phyloP scores from a whole-genome alignment of 2,797 vertebrate species.

The Pangasius larnaudii region DNA sequence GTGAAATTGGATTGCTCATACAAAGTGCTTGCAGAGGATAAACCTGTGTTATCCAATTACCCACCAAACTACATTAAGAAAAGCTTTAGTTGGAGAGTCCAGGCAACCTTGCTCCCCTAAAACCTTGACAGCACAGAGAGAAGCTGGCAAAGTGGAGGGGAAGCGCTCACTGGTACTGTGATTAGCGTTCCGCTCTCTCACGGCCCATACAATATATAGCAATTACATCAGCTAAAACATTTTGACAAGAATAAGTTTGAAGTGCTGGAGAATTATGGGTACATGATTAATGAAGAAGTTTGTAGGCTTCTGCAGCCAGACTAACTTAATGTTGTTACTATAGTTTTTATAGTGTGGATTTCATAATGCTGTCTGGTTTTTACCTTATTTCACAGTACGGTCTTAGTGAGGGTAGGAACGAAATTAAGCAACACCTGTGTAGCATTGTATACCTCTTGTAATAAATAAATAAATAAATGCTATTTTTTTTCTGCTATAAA shows the following conservation, averaged over 20 bases:
- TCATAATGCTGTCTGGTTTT: slow-evolving; percentile 6
- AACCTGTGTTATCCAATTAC: slow-evolving; percentile 87
- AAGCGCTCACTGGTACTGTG: slow-evolving; percentile 28
- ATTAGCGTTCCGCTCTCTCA: slow-evolving; percentile 32
- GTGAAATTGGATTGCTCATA: slow-evolving; percentile 87
- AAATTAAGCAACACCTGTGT: neutral
- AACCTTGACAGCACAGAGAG: slow-evolving; percentile 45
- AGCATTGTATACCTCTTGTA: neutral
- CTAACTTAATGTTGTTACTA: slow-evolving; percentile 4
- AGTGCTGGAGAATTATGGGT: neutral
- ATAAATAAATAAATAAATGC: neutral
- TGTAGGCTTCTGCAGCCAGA: neutral
- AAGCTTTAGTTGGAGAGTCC: slow-evolving; percentile 71
- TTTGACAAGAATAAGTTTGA: slow-evolving; percentile 34
- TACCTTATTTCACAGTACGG: neutral
- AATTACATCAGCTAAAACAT: slow-evolving; percentile 37
- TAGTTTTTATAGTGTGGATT: slow-evolving; percentile 16
- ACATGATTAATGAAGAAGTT: slow-evolving; percentile 24
- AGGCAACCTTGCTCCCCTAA: slow-evolving; percentile 68
- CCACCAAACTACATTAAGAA: slow-evolving; percentile 81
- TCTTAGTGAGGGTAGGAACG: neutral
- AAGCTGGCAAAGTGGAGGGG: slow-evolving; percentile 43
- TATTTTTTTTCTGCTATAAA: neutral
- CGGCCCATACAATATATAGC: slow-evolving; percentile 11
- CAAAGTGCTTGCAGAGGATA: slow-evolving; percentile 84